These are phyloP conservation scores for Prunella fulvescens DNA, from an alignment of 2,113 vertebrate species.

Conservation along the genomic window DNA sequence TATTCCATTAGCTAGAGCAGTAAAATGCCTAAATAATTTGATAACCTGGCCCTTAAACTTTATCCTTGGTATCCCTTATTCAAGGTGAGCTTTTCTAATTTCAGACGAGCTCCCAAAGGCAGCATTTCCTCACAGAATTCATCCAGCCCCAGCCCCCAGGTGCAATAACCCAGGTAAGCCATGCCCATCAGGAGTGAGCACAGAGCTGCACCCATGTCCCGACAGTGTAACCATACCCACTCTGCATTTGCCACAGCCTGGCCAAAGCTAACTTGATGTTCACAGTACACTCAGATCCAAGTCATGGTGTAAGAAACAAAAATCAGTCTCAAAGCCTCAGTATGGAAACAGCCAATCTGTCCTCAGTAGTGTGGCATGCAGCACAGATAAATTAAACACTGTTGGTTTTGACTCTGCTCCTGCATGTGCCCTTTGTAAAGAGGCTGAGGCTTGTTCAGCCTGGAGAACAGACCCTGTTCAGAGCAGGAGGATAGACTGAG, in stretches of 20 bases:
- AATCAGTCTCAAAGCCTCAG: background rate
- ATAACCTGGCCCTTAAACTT: background rate
- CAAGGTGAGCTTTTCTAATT: background rate
- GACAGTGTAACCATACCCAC: background rate
- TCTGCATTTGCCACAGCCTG: background rate
- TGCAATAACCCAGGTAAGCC: background rate
- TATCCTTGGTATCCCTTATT: background rate
- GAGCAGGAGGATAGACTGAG: background rate
- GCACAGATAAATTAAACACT: background rate
- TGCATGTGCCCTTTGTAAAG: background rate
- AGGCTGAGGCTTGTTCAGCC: background rate
- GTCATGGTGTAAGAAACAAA: background rate
- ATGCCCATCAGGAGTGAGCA: background rate
- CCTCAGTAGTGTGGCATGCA: background rate
- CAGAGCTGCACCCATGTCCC: background rate
- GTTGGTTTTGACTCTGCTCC: background rate
- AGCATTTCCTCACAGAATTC: background rate
- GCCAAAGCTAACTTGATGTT: background rate
- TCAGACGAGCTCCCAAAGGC: background rate
- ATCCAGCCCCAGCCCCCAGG: background rate
- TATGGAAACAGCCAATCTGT: background rate
- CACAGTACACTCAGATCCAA: background rate
- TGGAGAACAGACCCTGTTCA: background rate
- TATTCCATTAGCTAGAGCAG: background rate
- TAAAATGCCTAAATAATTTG: background rate